Evolutionary conservation across 2,888 invertebrate genomes (phyloP), one percentile per base, ranked within the genome.

Genomic region (Baccha elongata): DNA sequence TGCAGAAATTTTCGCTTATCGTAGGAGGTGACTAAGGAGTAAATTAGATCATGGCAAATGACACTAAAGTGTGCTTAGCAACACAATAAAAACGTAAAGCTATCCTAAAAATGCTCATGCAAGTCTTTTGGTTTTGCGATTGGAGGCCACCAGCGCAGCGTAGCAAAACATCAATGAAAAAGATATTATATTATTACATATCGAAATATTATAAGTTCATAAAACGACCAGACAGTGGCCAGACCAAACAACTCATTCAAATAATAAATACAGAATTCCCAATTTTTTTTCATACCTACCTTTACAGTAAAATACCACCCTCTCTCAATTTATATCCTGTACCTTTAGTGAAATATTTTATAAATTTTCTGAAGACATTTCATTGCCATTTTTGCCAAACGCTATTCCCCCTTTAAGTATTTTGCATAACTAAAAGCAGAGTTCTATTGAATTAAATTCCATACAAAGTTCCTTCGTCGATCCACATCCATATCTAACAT

Each of bases 371-470:
- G 44, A 62, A 23, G 52, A 44, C 53, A 79, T 68, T 73, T 68
- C 67, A 73, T 73, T 73, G 67, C 37, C 67, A 67, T 62, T 71
- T n/a, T 32, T 52, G 19, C 29, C 29, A 15, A 17, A 13, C 23
- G 0, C 40, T 26, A 19, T 13, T 17, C 53, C 53, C 67, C 46
- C 55, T 40, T 52, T 50, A 55, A 78, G 52, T 78, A 50, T 55
- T 78, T 65, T 35, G 46, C 62, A 53, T 74, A 80, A 80, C 79
- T 68, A 80, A 80, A 73, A 64, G 68, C 60, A 55, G 48, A 48
- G 53, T 75, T 81, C 74, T 65, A 81, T 81, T 81, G 80, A 81
- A 81, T 81, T 81, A 71, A 81, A 81, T 75, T 81, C 75, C 35
- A 37, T 23, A 71, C 60, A 71, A 50, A 69, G 75, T 71, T 71